phyloP scores from a whole-genome alignment of 2,113 vertebrate genomes.

The Eubucco bourcierii region DNA sequence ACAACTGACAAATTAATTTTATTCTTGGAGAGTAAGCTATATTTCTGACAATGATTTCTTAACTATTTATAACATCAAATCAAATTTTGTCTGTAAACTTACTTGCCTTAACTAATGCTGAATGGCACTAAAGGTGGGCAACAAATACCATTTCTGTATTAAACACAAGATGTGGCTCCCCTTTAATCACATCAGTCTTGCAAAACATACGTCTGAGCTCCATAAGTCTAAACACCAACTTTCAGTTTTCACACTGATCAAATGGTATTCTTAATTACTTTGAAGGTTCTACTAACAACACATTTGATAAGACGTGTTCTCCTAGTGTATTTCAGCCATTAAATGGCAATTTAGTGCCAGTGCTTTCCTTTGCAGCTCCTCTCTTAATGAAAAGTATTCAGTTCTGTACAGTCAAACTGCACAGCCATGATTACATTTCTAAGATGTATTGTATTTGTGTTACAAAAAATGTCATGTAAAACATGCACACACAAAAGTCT shows the following conservation, averaged over 20 bases:
- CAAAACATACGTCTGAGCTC: neutral
- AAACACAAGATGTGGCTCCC: neutral
- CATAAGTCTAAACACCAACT: neutral
- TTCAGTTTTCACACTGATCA: neutral
- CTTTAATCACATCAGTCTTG: neutral
- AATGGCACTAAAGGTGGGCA: neutral
- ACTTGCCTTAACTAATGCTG: neutral
- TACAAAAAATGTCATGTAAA: constrained; percentile 62
- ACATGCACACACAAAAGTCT: constrained; percentile 57
- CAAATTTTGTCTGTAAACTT: constrained; percentile 4
- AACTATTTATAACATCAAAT: neutral
- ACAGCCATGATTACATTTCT: constrained; percentile 14
- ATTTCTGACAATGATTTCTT: neutral
- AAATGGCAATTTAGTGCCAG: neutral
- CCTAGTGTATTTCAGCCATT: neutral
- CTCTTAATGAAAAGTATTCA: constrained; percentile 16
- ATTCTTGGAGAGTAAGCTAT: neutral
- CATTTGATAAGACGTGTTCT: neutral
- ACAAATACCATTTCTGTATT: neutral
- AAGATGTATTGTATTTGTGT: constrained; percentile 43
- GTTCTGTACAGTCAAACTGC: constrained; percentile 20
- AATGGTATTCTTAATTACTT: constrained; percentile 9
- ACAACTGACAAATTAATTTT: neutral
- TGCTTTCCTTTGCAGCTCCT: constrained; percentile 28
- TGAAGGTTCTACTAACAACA: neutral